These are phyloP conservation scores for Saxidomus purpurata DNA, from an alignment of 1,140 invertebrate genomes.

Conservation along the genomic window DNA sequence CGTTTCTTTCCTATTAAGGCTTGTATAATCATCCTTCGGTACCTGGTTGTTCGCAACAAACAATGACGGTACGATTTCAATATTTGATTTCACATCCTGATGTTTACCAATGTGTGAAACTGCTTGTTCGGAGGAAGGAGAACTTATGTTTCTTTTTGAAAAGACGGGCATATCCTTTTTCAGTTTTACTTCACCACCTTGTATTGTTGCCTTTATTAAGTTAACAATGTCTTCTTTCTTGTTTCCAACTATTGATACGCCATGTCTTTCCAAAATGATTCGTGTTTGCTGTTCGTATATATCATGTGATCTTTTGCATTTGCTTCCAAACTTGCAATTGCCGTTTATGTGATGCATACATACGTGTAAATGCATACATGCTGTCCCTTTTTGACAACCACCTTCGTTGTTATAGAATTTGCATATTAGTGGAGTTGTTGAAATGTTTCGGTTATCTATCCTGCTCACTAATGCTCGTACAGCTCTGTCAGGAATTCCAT, in stretches of 20 bases:
- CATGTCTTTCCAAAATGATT: not conserved
- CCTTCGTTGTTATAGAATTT: slow-evolving; percentile 50
- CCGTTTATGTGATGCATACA: not conserved
- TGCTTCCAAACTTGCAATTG: not conserved
- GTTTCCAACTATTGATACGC: not conserved
- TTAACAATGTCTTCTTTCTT: not conserved
- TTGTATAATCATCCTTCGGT: too few species aligned
- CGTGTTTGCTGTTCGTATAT: not conserved
- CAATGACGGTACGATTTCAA: too few species aligned
- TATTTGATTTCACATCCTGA: too few species aligned
- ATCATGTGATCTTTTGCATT: slow-evolving; percentile 10
- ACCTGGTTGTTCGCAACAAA: too few species aligned
- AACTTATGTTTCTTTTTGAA: too few species aligned
- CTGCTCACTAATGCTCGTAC: not conserved
- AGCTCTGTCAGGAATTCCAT: not conserved
- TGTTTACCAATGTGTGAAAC: too few species aligned
- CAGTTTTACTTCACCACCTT: not conserved
- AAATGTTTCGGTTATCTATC: not conserved
- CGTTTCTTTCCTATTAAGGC: too few species aligned
- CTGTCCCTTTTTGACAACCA: not conserved
- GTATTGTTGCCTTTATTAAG: not conserved
- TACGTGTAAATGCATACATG: slow-evolving; percentile 18
- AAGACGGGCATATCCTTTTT: too few species aligned
- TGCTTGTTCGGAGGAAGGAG: too few species aligned
- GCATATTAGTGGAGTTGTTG: not conserved